Base-by-base conservation (phyloP, 2,888 invertebrate species). In the Spilosoma lubricipeda region DNA sequence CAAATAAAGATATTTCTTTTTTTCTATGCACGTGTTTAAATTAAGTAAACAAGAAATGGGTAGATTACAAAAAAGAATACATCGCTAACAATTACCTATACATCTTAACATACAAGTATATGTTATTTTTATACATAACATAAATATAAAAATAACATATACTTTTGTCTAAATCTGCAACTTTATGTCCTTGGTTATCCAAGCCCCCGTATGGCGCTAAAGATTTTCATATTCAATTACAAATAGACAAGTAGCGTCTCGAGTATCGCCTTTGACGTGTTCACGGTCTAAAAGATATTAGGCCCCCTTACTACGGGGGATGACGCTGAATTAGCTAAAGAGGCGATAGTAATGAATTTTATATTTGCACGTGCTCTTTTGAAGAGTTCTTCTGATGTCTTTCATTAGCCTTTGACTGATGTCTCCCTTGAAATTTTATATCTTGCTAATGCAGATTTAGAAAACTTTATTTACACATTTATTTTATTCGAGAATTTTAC, bases 141-240 rank as follows among this genome's bases (percentile, higher is more conserved):
- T n/a, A n/a, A n/a, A n/a, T n/a, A n/a, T n/a, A n/a, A n/a, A n/a
- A n/a, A n/a, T n/a, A n/a, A n/a, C n/a, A n/a, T n/a, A 52, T 23
- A 42, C 42, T 15, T 67, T n/a, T 45, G 30, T 23, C 48, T n/a
- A 70, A 42, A 4, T 8, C 20, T 70, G 56, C 27, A 70, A 69
- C 72, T 83, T 73, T 87, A 86, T 59, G 82, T 81, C 78, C 70
- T 77, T 74, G 83, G 80, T 83, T 75, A 86, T 86, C 81, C 86
- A 77, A 88, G 76, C 87, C 88, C 90, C 87, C 88, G 88, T 86
- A 89, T 88, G 87, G 87, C 87, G 89, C 86, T 87, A 93, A 93
- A 94, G 93, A 93, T 95, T 95, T 95, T 95, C 94, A 94, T 95
- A 94, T 95, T 95, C 94, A 94, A 95, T 95, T 95, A 94, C 94